phyloP scores from a whole-genome alignment of 2,113 vertebrate genomes.

The Struthidea cinerea region DNA sequence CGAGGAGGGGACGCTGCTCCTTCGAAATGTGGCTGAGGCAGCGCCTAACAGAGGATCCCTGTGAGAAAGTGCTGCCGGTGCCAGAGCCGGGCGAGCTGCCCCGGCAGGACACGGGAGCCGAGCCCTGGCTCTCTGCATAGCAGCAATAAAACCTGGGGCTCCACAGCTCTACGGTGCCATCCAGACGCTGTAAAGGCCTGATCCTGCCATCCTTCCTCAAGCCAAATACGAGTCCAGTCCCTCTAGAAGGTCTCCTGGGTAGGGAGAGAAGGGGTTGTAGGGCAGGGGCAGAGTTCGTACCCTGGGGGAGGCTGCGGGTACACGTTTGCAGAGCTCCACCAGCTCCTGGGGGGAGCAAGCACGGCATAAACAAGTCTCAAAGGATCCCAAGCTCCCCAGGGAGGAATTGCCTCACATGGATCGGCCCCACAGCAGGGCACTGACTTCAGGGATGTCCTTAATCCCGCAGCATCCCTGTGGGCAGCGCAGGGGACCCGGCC shows the following conservation, averaged over 20 bases:
- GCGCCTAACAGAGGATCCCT: background rate
- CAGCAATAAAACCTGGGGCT: background rate
- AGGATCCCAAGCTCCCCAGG: background rate
- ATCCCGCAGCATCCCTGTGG: background rate
- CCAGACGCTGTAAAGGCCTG: background rate
- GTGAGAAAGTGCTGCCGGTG: background rate
- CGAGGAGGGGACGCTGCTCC: background rate
- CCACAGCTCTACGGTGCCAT: fast-evolving
- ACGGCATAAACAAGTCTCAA: background rate
- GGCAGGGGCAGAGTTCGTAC: background rate
- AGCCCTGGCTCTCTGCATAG: background rate
- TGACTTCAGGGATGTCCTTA: background rate
- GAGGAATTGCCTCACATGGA: background rate
- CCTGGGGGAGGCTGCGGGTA: fast-evolving
- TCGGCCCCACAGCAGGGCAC: background rate
- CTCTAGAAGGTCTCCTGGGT: background rate
- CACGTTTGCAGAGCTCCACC: fast-evolving
- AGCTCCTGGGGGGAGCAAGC: background rate
- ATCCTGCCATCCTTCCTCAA: background rate
- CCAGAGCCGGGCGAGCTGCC: background rate
- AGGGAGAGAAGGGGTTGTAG: background rate
- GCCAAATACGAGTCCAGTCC: background rate
- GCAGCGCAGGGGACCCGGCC: background rate
- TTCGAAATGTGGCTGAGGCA: background rate
- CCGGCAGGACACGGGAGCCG: background rate